Evolutionary conservation across 2,888 invertebrate species (phyloP).

Genomic region (Lepidonotus clava): DNA sequence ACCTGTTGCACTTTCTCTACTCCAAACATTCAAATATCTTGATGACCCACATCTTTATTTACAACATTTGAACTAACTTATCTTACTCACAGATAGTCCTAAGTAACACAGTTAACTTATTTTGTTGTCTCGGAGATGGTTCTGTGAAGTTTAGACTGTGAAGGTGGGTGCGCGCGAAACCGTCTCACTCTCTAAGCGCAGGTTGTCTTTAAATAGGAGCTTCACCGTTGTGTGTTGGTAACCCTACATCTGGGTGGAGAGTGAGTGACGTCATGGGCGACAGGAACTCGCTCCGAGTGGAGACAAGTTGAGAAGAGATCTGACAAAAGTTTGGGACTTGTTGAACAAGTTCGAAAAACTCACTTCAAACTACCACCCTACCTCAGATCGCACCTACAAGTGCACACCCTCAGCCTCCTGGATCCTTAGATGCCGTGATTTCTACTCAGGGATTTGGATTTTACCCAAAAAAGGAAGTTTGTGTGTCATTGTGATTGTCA

Average conservation of each 20-base stretch:
- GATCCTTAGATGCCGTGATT: neutral
- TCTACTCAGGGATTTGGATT: neutral
- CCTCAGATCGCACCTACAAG: too few relatives aligned
- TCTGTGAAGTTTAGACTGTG: neutral
- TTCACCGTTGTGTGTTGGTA: too few relatives aligned
- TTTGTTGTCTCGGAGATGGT: too few relatives aligned
- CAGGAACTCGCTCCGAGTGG: neutral
- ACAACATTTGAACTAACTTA: too few relatives aligned
- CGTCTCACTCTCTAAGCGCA: too few relatives aligned
- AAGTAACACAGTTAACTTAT: too few relatives aligned
- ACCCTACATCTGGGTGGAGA: too few relatives aligned
- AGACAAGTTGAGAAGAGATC: neutral
- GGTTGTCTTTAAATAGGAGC: too few relatives aligned
- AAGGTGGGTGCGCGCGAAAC: neutral
- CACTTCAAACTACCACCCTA: neutral
- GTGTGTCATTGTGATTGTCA: too few relatives aligned
- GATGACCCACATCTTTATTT: neutral
- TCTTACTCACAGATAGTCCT: too few relatives aligned
- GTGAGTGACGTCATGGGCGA: neutral
- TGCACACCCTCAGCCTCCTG: neutral
- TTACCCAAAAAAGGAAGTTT: slow-evolving; percentile 23
- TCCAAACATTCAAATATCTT: neutral
- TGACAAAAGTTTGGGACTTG: neutral
- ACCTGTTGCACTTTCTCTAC: neutral
- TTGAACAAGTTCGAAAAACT: neutral